These are phyloP conservation scores for Mesorhabditis spiculigera DNA, from an alignment of 2,888 invertebrate species.

Conservation along the genomic window DNA sequence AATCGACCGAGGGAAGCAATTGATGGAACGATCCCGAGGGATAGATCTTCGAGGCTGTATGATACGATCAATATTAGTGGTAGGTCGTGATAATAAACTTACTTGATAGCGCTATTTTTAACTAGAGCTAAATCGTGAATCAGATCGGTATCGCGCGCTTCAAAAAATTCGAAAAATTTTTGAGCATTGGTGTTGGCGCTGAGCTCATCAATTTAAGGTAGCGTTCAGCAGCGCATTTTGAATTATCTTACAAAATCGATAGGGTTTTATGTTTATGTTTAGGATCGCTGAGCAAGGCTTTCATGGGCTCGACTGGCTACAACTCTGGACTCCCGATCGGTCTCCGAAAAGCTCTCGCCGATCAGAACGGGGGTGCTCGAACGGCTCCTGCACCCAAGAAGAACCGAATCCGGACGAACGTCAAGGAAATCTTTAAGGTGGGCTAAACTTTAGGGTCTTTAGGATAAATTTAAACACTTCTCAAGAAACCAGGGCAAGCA, in stretches of 20 bases:
- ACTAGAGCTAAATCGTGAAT: too few species aligned
- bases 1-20: background rate
- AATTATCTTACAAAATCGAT: too few species aligned
- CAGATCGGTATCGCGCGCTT: too few species aligned
- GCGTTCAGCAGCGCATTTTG: too few species aligned
- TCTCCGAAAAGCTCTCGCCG: background rate
- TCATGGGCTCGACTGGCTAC: conserved; percentile 4
- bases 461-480: too few species aligned
- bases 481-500: too few species aligned
- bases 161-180: too few species aligned
- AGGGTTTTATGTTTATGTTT: too few species aligned
- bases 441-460: background rate
- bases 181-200: too few species aligned
- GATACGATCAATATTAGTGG: conserved; percentile 36
- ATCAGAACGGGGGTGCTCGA: background rate
- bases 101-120: background rate
- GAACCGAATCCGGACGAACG: conserved; percentile 29
- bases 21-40: conserved; percentile 5
- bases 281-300: background rate
- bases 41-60: conserved; percentile 20
- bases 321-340: background rate
- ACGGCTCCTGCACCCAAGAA: conserved; percentile 31
- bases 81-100: background rate
- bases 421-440: conserved; percentile 35
- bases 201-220: too few species aligned